Percentiles rank a stretch among this genome's conserved stretches.
Evolutionary conservation across 2,888 invertebrate genomes (phyloP).

Genomic region (Cryptocephalus primarius): DNA sequence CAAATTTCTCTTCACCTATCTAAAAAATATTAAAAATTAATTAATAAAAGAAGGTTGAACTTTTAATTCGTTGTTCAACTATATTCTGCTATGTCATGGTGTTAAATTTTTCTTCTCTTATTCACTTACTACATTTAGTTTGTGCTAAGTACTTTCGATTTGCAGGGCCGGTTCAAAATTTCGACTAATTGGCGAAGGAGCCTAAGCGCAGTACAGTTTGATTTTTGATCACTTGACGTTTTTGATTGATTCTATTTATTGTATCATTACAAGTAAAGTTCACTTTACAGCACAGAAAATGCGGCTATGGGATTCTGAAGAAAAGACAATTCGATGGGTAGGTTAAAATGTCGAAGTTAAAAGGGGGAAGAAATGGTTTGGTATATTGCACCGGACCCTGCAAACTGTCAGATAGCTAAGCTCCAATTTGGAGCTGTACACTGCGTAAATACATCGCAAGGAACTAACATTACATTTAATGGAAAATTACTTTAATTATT

Average conservation of each 20-base stretch:
- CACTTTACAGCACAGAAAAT: no score
- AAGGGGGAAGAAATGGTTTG: no score
- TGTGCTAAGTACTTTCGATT: constrained; percentile 35
- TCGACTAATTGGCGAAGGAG: no score
- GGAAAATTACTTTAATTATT: constrained; percentile 28
- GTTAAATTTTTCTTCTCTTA: constrained; percentile 14
- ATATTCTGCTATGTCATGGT: constrained; percentile 3
- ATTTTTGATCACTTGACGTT: no score
- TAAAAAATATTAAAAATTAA: constrained; percentile 17
- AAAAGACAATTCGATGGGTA: no score
- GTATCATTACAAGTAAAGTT: no score
- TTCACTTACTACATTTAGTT: constrained; percentile 24
- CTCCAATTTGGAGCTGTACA: constrained; percentile 10
- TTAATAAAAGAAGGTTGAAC: constrained; percentile 5
- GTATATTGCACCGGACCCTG: no score
- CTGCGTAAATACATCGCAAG: constrained; percentile 18
- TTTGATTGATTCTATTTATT: no score
- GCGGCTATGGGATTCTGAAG: no score
- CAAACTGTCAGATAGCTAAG: background rate
- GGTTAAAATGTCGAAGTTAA: no score
- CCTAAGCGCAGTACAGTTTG: no score
- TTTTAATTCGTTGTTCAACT: constrained; percentile 27
- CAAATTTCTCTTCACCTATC: constrained; percentile 15
- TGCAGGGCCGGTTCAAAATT: constrained; percentile 8
- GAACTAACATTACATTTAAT: constrained; percentile 35